phyloP scores from a whole-genome alignment of 2,888 invertebrate species.

The Dorcus hopei region DNA sequence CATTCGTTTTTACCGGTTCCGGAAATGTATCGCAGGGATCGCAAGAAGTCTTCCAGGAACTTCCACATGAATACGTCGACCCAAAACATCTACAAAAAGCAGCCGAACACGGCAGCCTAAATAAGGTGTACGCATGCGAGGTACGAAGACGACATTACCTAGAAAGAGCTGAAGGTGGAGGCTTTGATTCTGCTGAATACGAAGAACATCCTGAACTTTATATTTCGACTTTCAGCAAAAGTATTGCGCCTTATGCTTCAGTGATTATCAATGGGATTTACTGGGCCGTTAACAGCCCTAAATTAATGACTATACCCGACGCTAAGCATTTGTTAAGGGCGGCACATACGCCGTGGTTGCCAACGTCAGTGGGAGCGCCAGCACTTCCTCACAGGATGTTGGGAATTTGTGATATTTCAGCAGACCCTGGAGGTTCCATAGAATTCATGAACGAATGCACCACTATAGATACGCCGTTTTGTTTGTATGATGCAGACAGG shows the following conservation, averaged over 20 bases:
- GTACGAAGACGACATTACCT: constrained; percentile 85
- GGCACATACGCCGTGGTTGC: constrained; percentile 89
- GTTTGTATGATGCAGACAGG: constrained; percentile 97
- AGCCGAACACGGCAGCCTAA: constrained; percentile 92
- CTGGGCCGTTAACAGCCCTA: constrained; percentile 97
- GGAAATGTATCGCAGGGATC: constrained; percentile 94
- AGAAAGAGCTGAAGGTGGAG: constrained; percentile 87
- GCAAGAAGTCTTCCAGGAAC: constrained; percentile 91
- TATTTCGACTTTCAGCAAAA: constrained; percentile 92
- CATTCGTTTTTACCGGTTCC: constrained; percentile 96
- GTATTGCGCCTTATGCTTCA: constrained; percentile 96
- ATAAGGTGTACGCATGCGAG: constrained; percentile 73
- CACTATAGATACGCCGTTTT: constrained; percentile 98
- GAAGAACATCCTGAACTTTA: constrained; percentile 91
- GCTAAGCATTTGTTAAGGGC: constrained; percentile 91
- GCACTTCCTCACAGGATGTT: constrained; percentile 87
- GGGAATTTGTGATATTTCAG: constrained; percentile 97
- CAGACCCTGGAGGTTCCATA: constrained; percentile 86
- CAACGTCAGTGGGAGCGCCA: constrained; percentile 83
- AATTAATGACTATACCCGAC: constrained; percentile 94
- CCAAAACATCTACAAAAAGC: constrained; percentile 94
- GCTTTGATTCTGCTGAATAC: constrained; percentile 84
- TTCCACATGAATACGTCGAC: constrained; percentile 96
- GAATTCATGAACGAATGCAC: constrained; percentile 99
- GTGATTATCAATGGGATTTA: constrained; percentile 98